Evolutionary conservation across 2,797 vertebrate genomes (phyloP), one percentile per base, ranked within the genome.

Genomic region (Lithobates pipiens): DNA sequence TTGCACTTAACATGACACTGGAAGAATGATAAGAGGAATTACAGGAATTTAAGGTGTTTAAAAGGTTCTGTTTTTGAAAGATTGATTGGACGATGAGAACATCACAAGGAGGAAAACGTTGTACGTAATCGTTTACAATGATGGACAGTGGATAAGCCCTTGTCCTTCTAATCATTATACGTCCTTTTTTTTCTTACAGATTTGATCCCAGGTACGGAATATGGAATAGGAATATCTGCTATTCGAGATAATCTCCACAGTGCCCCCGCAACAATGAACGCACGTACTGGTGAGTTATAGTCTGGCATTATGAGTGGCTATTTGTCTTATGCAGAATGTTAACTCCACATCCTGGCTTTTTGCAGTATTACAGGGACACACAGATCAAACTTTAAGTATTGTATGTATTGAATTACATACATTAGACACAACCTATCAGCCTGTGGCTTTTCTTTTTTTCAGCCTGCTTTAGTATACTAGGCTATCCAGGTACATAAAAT

Each of bases 141-240:
- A 76, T 82, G 75, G 67, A 61, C 75, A 84, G 32, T 46, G 36
- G n/a, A 67, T 78, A 54, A 57, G 68, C 65, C 34, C 72, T 34
- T 77, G 50, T 73, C 46, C 81, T 16, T 75, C 76, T 87, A 83
- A 79, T 65, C 69, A 72, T 61, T 27, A 29, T 88, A 79, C 89
- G 65, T 82, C 82, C 89, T 72, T 16, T 54, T 89, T 88, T 88
- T 68, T 61, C 5, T 77, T 75, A 74, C 1, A 99, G 98, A 97
- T 93, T 93, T 99, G 85, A 92, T 98, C 78, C 98, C 98, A 0
- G 98, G 97, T 34, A 99, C 98, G 0, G 98, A 99, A 90, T 99
- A 99, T 0, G 98, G 98, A 88, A 95, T 99, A 0, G 98, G 98
- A 67, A 99, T 99, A 90, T 98, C 97, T 0, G 97, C 97, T 0